Evolutionary conservation across 2,113 vertebrate species (phyloP).

Genomic region (Geococcyx californianus): DNA sequence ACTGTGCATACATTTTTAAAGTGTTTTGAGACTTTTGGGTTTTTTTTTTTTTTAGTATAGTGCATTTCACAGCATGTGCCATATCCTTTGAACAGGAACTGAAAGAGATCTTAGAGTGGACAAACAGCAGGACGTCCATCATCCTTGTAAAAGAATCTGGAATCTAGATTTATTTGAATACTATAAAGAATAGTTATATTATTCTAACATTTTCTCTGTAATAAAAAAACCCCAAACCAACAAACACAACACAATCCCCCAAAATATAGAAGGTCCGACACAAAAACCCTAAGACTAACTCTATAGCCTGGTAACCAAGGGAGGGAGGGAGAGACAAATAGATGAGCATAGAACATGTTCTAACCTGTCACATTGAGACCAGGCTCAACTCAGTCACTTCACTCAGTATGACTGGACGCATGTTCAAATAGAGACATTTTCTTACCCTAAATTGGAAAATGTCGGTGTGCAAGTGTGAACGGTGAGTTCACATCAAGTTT

Average conservation of each 20-base stretch:
- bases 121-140: constrained; percentile 77
- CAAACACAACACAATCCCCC: neutral
- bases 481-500: too few species aligned
- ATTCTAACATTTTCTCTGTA: constrained; percentile 77
- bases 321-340: too few species aligned
- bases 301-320: too few species aligned
- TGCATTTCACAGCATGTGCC: constrained; percentile 81
- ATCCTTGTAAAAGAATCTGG: constrained; percentile 69
- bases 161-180: constrained; percentile 72
- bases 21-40: constrained; percentile 63
- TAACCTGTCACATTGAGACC: too few species aligned
- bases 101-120: constrained; percentile 68
- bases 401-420: too few species aligned
- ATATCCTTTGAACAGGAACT: constrained; percentile 77
- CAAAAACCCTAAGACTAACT: neutral
- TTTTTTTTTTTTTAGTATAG: too few species aligned
- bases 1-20: constrained; percentile 70
- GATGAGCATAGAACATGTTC: too few species aligned
- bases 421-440: too few species aligned
- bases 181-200: constrained; percentile 70
- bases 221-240: constrained; percentile 48
- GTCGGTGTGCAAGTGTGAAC: too few species aligned
- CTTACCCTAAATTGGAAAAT: too few species aligned
- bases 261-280: neutral
- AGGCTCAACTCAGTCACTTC: too few species aligned